Conservation (phyloP, 92 coral and sea anemone species). For the Parazoanthus swiftii region DNA sequence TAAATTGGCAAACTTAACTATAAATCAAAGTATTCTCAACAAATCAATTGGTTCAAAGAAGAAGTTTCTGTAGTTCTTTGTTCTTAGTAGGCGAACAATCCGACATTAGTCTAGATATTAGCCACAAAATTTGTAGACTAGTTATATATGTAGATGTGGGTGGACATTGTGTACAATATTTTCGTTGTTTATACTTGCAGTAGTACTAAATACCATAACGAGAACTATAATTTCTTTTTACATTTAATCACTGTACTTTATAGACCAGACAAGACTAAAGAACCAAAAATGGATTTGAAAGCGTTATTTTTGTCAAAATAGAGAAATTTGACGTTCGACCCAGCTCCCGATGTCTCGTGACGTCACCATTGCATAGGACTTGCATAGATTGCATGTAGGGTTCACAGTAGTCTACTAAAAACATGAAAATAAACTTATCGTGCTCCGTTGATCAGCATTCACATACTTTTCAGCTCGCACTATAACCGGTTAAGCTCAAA, state of each 20-base stretch:
- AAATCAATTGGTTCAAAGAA: not conserved
- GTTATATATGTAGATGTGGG: not conserved
- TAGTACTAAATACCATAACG: not conserved
- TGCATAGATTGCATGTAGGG: not conserved
- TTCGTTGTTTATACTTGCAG: not conserved
- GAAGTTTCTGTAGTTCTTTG: not conserved
- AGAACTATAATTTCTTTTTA: not conserved
- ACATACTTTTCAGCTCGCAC: not conserved
- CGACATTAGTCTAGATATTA: not conserved
- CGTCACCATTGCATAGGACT: not conserved
- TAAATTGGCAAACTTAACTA: not conserved
- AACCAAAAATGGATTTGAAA: not conserved
- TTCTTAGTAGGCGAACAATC: not conserved
- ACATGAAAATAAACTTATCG: not conserved
- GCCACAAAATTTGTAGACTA: not conserved
- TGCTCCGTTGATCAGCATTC: not conserved
- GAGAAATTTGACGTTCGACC: not conserved
- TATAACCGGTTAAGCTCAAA: too few relatives aligned
- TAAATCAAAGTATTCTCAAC: not conserved
- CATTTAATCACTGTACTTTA: too few relatives aligned
- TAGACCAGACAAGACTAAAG: not conserved
- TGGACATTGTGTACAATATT: too few relatives aligned
- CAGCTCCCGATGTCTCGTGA: not conserved
- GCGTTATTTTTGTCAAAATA: not conserved
- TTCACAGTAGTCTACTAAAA: not conserved